Evolutionary conservation across 2,797 vertebrate genomes (phyloP), one percentile per base, ranked within the genome.

Genomic region (Fringilla coelebs): DNA sequence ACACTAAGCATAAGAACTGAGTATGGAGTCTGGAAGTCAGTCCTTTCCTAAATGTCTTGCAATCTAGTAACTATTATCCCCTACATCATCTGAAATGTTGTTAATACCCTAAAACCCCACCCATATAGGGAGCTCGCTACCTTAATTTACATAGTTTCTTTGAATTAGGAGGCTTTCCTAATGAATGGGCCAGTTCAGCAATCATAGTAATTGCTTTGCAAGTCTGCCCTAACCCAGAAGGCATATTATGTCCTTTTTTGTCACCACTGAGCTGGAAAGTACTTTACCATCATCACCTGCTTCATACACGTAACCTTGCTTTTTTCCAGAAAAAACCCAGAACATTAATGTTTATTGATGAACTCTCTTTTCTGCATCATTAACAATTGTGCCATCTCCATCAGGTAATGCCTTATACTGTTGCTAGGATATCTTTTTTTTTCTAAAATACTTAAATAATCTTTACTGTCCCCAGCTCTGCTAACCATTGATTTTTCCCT

Each of bases 371-470:
- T 96, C 77, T 94, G 91, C 94, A 73, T 78, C 83, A 93, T 92
- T 94, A 91, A 93, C 66, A 84, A 79, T 80, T 92, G 81, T 91
- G 63, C 49, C 36, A 90, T 61, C 76, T 86, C 60, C 70, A 94
- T 88, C 88, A 84, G 86, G 60, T 60, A 94, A 86, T 18, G 25
- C 38, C 40, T 89, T 70, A 66, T 54, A 73, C 19, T 73, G 90
- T 93, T 95, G 92, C 91, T 91, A 95, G 62, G 88, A 54, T 91
- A 88, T 93, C 10, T 72, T 77, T 63, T 93, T 93, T 78, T 87
- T 90, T 31, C 89, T 81, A 91, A 91, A 54, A 70, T 82, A 86
- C 85, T 90, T 95, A 96, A 93, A 95, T 91, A 96, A 94, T 94
- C 92, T 92, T 94, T 79, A 93, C 57, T 95, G 77, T 93, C 85